phyloP scores from a whole-genome alignment of 2,888 invertebrate genomes.

The Epinotia brunnichana region DNA sequence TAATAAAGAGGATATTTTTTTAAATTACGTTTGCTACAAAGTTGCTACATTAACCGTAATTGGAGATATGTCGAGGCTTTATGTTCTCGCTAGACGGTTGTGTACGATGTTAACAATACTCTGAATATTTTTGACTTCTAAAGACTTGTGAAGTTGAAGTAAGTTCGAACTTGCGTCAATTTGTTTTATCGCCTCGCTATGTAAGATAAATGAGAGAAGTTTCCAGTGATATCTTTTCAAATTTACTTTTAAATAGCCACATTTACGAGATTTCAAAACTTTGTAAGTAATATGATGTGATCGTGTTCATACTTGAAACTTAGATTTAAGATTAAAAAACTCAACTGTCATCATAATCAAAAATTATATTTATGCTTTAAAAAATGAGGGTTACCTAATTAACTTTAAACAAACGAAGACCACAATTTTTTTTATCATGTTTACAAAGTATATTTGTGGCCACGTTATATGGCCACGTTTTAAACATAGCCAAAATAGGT shows the following conservation, averaged over 20 bases:
- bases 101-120: slow-evolving; percentile 19
- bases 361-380: not conserved
- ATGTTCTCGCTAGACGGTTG: slow-evolving; percentile 48
- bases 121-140: slow-evolving; percentile 33
- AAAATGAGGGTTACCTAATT: not conserved
- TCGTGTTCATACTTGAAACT: not conserved
- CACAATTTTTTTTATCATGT: no score
- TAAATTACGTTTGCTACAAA: slow-evolving; percentile 73
- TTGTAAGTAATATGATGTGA: not conserved
- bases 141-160: slow-evolving; percentile 47
- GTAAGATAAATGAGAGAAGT: slow-evolving; percentile 49
- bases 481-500: not conserved
- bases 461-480: no score
- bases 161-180: slow-evolving; percentile 50
- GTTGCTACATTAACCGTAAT: slow-evolving; percentile 69
- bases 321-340: not conserved
- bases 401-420: no score
- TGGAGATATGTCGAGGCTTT: slow-evolving; percentile 53
- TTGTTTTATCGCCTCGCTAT: slow-evolving; percentile 51
- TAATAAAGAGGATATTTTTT: slow-evolving; percentile 78
- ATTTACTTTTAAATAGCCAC: slow-evolving; percentile 25
- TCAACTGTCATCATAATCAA: not conserved
- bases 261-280: slow-evolving; percentile 4
- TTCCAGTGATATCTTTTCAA: slow-evolving; percentile 27
- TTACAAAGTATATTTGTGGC: no score